A percentile compares a stretch with the other conserved stretches of the same genome.
phyloP scores from a whole-genome alignment of 2,113 vertebrate species.

The Danio rerio region GRCz12tu NC_133193.1:14115001-14115500 shows the following conservation, averaged over 20 bases:
- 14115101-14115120: slow-evolving; percentile 82
- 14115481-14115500: too few species aligned
- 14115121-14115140: slow-evolving; percentile 84
- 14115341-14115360: neutral
- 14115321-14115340: slow-evolving; percentile 7
- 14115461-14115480: neutral
- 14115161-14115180: neutral
- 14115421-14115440: slow-evolving; percentile 1
- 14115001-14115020: slow-evolving; percentile 90
- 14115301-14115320: neutral
- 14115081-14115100: slow-evolving; percentile 85
- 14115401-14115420: neutral
- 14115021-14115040: slow-evolving; percentile 91
- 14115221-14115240: neutral
- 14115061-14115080: slow-evolving; percentile 88
- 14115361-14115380: slow-evolving; percentile 4
- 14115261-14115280: neutral
- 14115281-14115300: neutral
- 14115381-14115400: neutral
- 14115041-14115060: slow-evolving; percentile 85
- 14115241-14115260: neutral
- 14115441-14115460: neutral
- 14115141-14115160: slow-evolving; percentile 81
- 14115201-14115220: neutral
- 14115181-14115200: neutral